phyloP scores from a whole-genome alignment of 2,113 vertebrate genomes.

The Epinephelus fuscoguttatus region DNA sequence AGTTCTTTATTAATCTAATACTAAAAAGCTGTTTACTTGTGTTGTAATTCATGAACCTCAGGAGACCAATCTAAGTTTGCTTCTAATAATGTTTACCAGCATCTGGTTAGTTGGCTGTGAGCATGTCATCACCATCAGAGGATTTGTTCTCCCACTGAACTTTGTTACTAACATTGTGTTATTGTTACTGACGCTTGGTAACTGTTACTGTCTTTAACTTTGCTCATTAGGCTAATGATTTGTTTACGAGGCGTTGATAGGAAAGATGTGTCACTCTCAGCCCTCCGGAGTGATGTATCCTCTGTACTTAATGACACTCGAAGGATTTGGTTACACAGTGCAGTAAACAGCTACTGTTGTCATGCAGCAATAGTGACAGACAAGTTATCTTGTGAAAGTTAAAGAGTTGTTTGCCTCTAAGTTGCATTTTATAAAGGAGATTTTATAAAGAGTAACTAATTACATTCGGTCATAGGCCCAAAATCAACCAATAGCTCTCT shows the following conservation, averaged over 20 bases:
- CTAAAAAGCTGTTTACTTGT: neutral
- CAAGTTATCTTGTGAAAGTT: constrained; percentile 2
- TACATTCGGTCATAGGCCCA: neutral
- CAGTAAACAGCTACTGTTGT: constrained; percentile 63
- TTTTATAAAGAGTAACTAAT: neutral
- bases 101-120: neutral
- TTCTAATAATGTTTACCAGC: neutral
- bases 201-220: constrained; percentile 54
- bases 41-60: neutral
- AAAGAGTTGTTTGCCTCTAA: neutral
- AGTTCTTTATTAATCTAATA: neutral
- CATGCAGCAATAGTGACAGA: constrained; percentile 31
- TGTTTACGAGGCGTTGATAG: constrained; percentile 64
- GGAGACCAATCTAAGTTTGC: neutral
- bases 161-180: constrained; percentile 50
- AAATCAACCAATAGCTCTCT: neutral
- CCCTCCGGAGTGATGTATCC: constrained; percentile 51
- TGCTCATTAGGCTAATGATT: constrained; percentile 81
- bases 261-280: constrained; percentile 26
- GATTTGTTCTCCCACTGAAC: constrained; percentile 1
- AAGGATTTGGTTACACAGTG: constrained; percentile 40
- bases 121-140: neutral
- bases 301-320: constrained; percentile 66
- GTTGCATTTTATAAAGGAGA: neutral
- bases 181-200: constrained; percentile 39